Base-by-base conservation (phyloP, 2,113 vertebrate genomes). In the Onychostruthus taczanowskii region DNA sequence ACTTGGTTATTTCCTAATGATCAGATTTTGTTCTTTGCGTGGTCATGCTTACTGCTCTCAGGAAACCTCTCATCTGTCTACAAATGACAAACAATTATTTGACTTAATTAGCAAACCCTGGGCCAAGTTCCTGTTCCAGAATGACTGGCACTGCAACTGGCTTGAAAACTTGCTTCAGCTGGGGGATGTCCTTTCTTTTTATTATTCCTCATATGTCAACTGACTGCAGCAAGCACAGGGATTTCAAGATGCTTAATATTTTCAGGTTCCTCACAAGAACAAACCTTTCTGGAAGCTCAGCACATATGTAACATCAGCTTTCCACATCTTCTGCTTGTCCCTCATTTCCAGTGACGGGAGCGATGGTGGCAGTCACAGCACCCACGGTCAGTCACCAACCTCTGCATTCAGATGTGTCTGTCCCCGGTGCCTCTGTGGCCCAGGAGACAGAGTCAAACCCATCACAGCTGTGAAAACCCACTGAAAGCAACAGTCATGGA, bases 1-100 rank as follows among this genome's bases (percentile, higher is more conserved):
- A 74, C 47, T 88, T 63, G 24, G 39, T 78, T 84, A 90, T 86
- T 92, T 94, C 90, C 76, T 94, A 95, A 96, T 76, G 56, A 93
- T 82, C 62, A 82, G 81, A 87, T 92, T 94, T 95, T 72, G 39
- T 79, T 91, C 89, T 81, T 88, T 72, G 47, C 56, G 21, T 52
- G 44, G 79, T 92, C 94, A 92, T 67, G 73, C 76, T 78, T 68
- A 49, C 37, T 83, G 92, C 76, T 95, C 64, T 81, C 93, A 92
- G 68, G 64, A 94, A 95, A 70, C 49, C 44, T 78, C 68, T 84
- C 53, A 47, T 94, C 79, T 92, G 30, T 68, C 64, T 81, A 72
- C n/a, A 77, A 84, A 88, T 70, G 78, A 50, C 82, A 84, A 89
- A 89, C 11, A 69, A 89, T 83, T 74, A 87, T 75, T 92, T 64